These are phyloP conservation scores for Ischnus inquisitorius DNA, from an alignment of 2,888 invertebrate species.

Conservation along the genomic window DNA sequence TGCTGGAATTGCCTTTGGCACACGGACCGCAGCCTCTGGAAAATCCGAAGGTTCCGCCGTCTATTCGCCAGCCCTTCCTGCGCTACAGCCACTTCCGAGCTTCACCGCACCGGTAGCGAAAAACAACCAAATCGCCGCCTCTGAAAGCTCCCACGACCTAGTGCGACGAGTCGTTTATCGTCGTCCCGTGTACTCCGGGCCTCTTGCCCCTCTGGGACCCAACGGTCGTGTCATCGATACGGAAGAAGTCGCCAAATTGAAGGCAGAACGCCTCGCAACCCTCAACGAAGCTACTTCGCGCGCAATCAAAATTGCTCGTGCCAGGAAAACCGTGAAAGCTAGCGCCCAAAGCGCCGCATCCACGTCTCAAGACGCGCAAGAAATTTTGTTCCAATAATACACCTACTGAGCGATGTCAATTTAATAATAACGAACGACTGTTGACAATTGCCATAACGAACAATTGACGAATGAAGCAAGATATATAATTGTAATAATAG, in stretches of 20 bases:
- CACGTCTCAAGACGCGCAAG: background rate
- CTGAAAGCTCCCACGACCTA: background rate
- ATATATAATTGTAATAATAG: background rate
- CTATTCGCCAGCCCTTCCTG: background rate
- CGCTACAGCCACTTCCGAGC: background rate
- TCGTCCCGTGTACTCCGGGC: background rate
- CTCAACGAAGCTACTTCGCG: conserved; percentile 19
- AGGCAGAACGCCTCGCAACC: conserved; percentile 70
- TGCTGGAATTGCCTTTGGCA: background rate
- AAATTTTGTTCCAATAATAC: background rate
- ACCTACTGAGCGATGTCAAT: background rate
- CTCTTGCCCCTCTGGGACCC: conserved; percentile 71
- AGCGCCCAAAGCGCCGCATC: background rate
- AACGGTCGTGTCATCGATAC: conserved; percentile 75
- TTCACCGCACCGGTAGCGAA: background rate
- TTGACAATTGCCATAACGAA: background rate
- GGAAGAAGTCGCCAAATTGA: conserved; percentile 75
- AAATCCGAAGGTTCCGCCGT: background rate
- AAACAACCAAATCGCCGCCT: background rate
- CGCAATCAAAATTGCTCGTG: conserved; percentile 12
- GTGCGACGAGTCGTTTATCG: background rate
- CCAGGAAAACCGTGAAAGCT: background rate
- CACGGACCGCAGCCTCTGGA: background rate
- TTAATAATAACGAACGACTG: background rate
- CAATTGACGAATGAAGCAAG: background rate